Conservation (phyloP, 2,888 invertebrate genomes). For the Xestobium rufovillosum region DNA sequence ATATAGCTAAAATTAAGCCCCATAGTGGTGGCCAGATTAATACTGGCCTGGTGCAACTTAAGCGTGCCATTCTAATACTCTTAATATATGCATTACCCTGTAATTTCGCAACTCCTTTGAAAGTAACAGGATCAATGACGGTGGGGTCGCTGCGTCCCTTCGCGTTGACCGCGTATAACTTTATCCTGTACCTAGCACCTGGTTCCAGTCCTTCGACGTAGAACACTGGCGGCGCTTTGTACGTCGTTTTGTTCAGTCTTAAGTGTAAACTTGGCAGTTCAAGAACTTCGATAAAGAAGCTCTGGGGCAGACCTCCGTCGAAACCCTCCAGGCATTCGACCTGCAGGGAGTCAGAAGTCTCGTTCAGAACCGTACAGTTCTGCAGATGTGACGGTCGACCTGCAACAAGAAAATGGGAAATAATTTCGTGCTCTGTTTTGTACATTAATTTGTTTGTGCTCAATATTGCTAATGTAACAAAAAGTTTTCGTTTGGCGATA, state of each 20-base stretch:
- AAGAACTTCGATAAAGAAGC: constrained; percentile 73
- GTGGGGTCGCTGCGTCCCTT: constrained; percentile 81
- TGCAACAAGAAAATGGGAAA: constrained; percentile 40
- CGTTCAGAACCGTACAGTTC: constrained; percentile 84
- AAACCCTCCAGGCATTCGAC: constrained; percentile 84
- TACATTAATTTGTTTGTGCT: constrained; percentile 1
- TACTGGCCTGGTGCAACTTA: no score
- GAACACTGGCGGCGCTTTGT: constrained; percentile 59
- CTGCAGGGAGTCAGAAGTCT: constrained; percentile 74
- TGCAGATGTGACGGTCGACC: constrained; percentile 82
- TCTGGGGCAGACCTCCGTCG: constrained; percentile 81
- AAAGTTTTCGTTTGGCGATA: neutral
- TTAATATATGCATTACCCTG: no score
- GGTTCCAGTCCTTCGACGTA: constrained; percentile 62
- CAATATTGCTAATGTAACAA: neutral
- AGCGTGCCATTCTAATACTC: no score
- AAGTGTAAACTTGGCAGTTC: constrained; percentile 59
- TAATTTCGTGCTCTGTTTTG: constrained; percentile 7
- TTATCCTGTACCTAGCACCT: constrained; percentile 70
- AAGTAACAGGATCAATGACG: constrained; percentile 74
- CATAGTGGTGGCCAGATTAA: no score
- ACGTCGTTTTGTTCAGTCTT: constrained; percentile 53
- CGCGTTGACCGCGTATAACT: constrained; percentile 78
- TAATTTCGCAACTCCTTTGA: constrained; percentile 79
- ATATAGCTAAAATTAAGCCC: no score